phyloP scores from a whole-genome alignment of 2,797 vertebrate genomes.

The Gymnoscopelus microlampas region DNA sequence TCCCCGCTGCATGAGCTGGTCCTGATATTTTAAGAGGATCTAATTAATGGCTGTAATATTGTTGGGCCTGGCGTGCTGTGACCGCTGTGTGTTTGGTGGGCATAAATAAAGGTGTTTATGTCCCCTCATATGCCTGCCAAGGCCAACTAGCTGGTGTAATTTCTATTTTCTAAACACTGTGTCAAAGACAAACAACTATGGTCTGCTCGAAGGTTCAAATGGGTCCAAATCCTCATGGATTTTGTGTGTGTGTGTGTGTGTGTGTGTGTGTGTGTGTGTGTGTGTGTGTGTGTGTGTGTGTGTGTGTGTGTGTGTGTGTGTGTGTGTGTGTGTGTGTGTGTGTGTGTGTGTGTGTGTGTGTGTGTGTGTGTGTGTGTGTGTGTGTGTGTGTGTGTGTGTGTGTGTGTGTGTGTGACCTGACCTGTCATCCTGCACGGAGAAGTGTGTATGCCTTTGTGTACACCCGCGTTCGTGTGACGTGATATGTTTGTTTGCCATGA shows the following conservation, averaged over 20 bases:
- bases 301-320: constrained; percentile 29
- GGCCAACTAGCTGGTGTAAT: neutral
- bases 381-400: constrained; percentile 30
- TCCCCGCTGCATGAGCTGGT: constrained; percentile 24
- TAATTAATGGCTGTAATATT: constrained; percentile 41
- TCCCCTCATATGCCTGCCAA: constrained; percentile 8
- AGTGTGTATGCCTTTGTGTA: constrained; percentile 22
- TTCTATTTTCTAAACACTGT: constrained; percentile 31
- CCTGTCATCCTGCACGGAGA: no score
- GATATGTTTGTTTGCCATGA: constrained; percentile 42
- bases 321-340: constrained; percentile 23
- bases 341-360: constrained; percentile 34
- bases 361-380: constrained; percentile 19
- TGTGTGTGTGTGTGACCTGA: no score
- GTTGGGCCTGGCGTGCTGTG: constrained; percentile 14
- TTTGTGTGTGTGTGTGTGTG: neutral
- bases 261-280: constrained; percentile 11
- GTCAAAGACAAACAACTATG: constrained; percentile 20
- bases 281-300: constrained; percentile 32
- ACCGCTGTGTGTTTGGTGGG: constrained; percentile 15
- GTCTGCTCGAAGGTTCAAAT: neutral
- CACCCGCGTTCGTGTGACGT: constrained; percentile 33
- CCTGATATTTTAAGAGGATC: constrained; percentile 39
- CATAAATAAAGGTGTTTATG: constrained; percentile 31
- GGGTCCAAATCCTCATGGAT: no score